phyloP scores from a whole-genome alignment of 2,113 vertebrate genomes.

The Platichthys stellatus region DNA sequence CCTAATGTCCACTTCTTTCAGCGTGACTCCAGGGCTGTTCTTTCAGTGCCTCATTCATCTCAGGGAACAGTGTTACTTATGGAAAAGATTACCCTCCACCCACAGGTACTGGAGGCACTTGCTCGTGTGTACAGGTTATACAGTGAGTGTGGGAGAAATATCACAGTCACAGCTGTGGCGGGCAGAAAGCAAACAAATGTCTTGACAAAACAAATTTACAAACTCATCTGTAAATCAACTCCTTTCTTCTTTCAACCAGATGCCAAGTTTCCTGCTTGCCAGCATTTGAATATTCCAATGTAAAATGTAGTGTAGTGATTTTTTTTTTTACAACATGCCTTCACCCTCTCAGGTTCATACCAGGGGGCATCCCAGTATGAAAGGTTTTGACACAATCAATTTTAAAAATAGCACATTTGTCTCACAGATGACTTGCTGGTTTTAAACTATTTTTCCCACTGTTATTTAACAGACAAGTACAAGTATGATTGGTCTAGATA shows the following conservation, averaged over 20 bases:
- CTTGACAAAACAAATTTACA: background rate
- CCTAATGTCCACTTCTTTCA: slow-evolving; percentile 5
- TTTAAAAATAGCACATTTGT: background rate
- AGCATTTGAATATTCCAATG: background rate
- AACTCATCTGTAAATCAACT: background rate
- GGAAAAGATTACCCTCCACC: background rate
- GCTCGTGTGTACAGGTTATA: background rate
- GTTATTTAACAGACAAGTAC: too few species aligned
- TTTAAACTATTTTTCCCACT: too few species aligned
- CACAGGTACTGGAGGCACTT: background rate
- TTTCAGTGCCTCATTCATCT: background rate
- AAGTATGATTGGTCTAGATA: too few species aligned
- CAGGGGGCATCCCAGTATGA: background rate
- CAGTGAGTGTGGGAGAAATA: background rate
- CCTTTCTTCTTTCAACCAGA: slow-evolving; percentile 3
- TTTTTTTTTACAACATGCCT: background rate
- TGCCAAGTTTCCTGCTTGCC: background rate
- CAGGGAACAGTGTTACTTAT: background rate
- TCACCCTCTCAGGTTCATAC: background rate
- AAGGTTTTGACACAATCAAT: background rate
- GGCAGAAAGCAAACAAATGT: background rate
- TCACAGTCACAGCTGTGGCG: background rate
- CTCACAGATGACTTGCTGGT: too few species aligned
- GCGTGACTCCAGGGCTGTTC: background rate
- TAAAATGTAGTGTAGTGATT: background rate